Base-by-base conservation (phyloP, 2,888 invertebrate species). In the Caenorhabditis imperialis region DNA sequence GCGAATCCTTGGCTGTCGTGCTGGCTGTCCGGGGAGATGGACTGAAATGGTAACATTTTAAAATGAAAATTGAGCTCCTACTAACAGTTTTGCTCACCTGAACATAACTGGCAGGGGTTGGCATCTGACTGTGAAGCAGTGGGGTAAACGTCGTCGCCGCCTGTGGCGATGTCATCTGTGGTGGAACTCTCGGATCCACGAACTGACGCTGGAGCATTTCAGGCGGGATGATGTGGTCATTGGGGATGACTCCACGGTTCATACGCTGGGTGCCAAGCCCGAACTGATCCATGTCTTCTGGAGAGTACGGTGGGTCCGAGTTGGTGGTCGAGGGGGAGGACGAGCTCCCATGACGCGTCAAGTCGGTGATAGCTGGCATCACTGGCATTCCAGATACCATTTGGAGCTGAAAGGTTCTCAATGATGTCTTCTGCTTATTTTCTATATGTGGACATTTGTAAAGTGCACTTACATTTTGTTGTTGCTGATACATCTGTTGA, bases 361-460 rank as follows among this genome's bases (percentile, higher is more conserved):
- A 74, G 55, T 87, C 87, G 7, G 87, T 87, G 50, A 87, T 83
- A 10, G 87, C 87, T 42, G 87, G 87, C 18, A 83, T 81, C 65
- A 86, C 85, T 37, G 86, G 87, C 45, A 87, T 77, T 14, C 85
- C 14, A n/a, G 70, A 6, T 10, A 25, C 23, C 25, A 33, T 23
- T 23, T 42, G 47, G 10, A 60, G 35, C 55, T 61, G 37, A 40
- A 69, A 48, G 12, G 18, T 22, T 1, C 47, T 37, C 12, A 10
- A 23, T 1, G 8, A 20, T 25, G 14, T 7, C 18, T 22, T 12
- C 25, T 51, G 25, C 12, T 22, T 30, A 27, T 7, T n/a, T 25
- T n/a, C 30, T 16, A 27, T 23, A 53, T 38, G 5, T 10, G 12
- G 14, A 55, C 14, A 42, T 47, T 16, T 44, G 42, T 25, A 44